Conservation (phyloP, 2,888 invertebrate genomes). For the Sceliomorpha sp. region DNA sequence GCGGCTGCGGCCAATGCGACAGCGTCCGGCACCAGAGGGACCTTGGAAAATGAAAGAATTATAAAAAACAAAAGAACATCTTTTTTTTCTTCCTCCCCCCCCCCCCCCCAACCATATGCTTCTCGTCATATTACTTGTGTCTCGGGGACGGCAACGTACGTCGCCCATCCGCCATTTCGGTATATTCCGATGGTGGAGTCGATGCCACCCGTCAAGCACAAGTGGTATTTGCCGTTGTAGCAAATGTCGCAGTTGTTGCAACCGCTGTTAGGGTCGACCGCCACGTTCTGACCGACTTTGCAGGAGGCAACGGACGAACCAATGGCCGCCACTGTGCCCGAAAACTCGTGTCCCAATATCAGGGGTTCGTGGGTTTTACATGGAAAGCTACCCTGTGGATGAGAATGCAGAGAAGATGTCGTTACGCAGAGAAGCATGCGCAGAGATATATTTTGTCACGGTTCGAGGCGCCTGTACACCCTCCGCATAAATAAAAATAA, state of each 20-base stretch:
- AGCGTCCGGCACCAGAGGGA: too few relatives aligned
- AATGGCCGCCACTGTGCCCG: slow-evolving; percentile 83
- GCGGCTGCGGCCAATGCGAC: too few relatives aligned
- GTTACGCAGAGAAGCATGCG: too few relatives aligned
- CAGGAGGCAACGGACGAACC: slow-evolving; percentile 83
- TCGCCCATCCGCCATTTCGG: slow-evolving; percentile 86
- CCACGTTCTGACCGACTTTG: slow-evolving; percentile 85
- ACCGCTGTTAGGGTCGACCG: slow-evolving; percentile 86
- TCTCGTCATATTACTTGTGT: slow-evolving; percentile 85
- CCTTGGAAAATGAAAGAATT: too few relatives aligned
- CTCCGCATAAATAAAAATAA: too few relatives aligned
- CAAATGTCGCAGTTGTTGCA: slow-evolving; percentile 85
- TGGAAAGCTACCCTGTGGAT: slow-evolving; percentile 85
- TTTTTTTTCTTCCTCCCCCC: too few relatives aligned
- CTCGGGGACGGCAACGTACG: slow-evolving; percentile 84
- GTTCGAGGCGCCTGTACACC: too few relatives aligned
- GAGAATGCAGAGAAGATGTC: too few relatives aligned
- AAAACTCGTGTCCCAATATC: slow-evolving; percentile 86
- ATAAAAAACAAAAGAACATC: too few relatives aligned
- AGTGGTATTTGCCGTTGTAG: slow-evolving; percentile 84
- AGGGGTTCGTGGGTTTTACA: slow-evolving; percentile 82
- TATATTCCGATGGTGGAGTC: slow-evolving; percentile 85
- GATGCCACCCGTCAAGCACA: slow-evolving; percentile 83
- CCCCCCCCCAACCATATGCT: too few relatives aligned
- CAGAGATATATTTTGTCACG: neutral